Evolutionary conservation across 2,113 vertebrate species (phyloP).

Genomic region (Aspiorhynchus laticeps): DNA sequence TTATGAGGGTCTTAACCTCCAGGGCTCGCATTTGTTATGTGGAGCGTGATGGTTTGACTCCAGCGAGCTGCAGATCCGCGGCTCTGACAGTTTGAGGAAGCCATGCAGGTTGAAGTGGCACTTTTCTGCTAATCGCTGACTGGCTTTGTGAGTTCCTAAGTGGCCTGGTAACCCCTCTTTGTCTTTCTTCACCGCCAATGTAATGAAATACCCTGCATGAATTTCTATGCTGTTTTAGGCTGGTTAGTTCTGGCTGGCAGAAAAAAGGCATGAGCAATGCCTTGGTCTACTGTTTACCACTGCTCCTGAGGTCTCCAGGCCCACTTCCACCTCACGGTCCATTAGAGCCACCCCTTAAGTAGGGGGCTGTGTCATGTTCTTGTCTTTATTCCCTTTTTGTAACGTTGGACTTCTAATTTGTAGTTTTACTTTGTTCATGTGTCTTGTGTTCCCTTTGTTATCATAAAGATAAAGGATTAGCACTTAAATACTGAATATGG

Average conservation of each 20-base stretch:
- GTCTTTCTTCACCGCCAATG: neutral
- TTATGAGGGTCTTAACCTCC: slow-evolving; percentile 12
- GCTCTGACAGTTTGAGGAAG: neutral
- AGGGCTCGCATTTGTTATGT: neutral
- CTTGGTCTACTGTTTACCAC: no score
- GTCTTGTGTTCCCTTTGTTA: no score
- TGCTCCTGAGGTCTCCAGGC: no score
- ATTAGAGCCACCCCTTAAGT: no score
- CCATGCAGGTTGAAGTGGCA: neutral
- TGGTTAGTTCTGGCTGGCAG: neutral
- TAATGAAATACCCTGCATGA: neutral
- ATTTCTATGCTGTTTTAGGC: neutral
- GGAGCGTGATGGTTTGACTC: neutral
- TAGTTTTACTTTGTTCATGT: no score
- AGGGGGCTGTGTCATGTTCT: no score
- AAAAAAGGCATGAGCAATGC: neutral
- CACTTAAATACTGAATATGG: no score
- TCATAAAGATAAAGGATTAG: no score
- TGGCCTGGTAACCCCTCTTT: neutral
- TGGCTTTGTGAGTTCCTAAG: neutral
- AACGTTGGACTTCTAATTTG: no score
- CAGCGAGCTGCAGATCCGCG: neutral
- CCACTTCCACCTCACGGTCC: no score
- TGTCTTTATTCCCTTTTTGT: no score
- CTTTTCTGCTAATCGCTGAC: neutral